phyloP scores from a whole-genome alignment of 2,888 invertebrate genomes.

The Hypsopygia costalis region DNA sequence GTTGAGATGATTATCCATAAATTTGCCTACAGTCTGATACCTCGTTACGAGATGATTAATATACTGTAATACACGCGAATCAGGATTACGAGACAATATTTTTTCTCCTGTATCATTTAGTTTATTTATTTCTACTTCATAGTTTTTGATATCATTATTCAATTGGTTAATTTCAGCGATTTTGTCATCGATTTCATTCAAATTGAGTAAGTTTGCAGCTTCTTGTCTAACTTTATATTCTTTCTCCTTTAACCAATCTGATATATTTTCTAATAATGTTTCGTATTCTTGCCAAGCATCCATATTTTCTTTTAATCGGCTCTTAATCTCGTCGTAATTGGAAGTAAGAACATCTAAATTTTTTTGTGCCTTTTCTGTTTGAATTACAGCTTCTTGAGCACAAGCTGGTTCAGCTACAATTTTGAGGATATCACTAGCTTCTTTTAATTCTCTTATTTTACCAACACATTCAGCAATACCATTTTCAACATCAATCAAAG shows the following conservation, averaged over 20 bases:
- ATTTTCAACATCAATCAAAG: slow-evolving; percentile 87
- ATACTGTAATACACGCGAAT: slow-evolving; percentile 90
- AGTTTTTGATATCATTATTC: slow-evolving; percentile 82
- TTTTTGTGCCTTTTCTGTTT: slow-evolving; percentile 84
- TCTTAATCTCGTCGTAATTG: slow-evolving; percentile 85
- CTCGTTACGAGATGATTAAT: slow-evolving; percentile 88
- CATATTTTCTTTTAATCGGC: slow-evolving; percentile 84
- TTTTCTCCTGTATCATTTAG: slow-evolving; percentile 85
- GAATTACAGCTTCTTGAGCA: slow-evolving; percentile 83
- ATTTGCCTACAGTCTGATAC: slow-evolving; percentile 87
- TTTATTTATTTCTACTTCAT: slow-evolving; percentile 84
- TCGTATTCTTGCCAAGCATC: slow-evolving; percentile 91
- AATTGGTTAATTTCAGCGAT: slow-evolving; percentile 83
- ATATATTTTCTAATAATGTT: slow-evolving; percentile 85
- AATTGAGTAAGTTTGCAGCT: slow-evolving; percentile 85
- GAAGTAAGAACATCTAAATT: slow-evolving; percentile 86
- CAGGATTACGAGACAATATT: slow-evolving; percentile 88
- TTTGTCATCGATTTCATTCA: slow-evolving; percentile 85
- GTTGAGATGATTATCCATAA: slow-evolving; percentile 84
- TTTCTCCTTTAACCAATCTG: slow-evolving; percentile 88
- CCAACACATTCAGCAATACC: slow-evolving; percentile 86
- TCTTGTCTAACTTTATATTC: slow-evolving; percentile 88
- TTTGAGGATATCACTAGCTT: slow-evolving; percentile 85
- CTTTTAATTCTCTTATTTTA: slow-evolving; percentile 84
- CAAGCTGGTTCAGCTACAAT: slow-evolving; percentile 87